Evolutionary conservation across 2,888 invertebrate genomes (phyloP), one percentile per base, ranked within the genome.

Genomic region (Polyploca ridens): DNA sequence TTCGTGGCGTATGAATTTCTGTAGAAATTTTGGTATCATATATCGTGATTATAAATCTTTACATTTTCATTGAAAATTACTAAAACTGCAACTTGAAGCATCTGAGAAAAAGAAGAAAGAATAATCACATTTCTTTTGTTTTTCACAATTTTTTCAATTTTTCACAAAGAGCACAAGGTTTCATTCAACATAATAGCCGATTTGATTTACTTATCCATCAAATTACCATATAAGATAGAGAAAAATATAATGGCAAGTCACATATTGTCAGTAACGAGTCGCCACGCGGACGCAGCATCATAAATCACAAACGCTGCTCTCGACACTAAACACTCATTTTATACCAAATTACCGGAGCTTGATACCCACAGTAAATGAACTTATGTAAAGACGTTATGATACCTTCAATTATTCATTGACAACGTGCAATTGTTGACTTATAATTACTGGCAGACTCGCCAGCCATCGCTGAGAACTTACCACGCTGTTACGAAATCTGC

Each of bases 331-430:
- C 73, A 69, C 72, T 70, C 69, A 78, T 69, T 66, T 72, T 71
- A 71, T 72, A 69, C 71, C 65, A 68, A 70, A 77, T 77, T 74
- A 76, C 72, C 65, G 62, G 44, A 65, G 61, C 71, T 58, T 13
- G 46, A 41, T 58, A 66, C 66, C 70, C 62, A 65, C 33, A 69
- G 69, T 72, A 78, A 84, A 85, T 84, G 78, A 84, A 87, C 79
- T 82, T 85, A 86, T 87, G 83, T 81, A 86, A 84, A 85, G 80
- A 74, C 69, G 73, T 77, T 79, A 85, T 87, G 85, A 90, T 89
- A 90, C 86, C 86, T 75, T 81, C 82, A 86, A 90, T 90, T 91
- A 90, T 73, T 77, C 76, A 86, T 85, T 85, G 87, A 86, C 87
- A 89, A 80, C 85, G 76, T 85, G 84, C 89, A 90, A 91, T 90